Percentiles rank a stretch among this genome's conserved stretches.
These are phyloP conservation scores for Heloderma charlesbogerti DNA, from an alignment of 2,113 vertebrate genomes.

Conservation along the genomic window DNA sequence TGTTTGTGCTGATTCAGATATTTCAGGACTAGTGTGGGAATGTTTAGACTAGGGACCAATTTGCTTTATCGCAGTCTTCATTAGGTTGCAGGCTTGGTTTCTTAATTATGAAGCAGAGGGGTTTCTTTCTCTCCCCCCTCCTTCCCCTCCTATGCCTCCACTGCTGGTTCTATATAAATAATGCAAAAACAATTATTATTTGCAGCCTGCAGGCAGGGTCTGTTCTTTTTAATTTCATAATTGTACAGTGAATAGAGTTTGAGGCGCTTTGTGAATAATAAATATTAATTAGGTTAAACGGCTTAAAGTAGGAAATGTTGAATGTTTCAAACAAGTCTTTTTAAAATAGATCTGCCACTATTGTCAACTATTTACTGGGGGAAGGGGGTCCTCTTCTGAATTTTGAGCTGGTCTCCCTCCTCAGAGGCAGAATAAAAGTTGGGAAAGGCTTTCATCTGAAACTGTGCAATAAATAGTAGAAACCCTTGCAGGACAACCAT, in stretches of 20 bases:
- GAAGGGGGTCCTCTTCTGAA: not conserved
- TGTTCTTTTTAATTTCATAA: slow-evolving; percentile 17
- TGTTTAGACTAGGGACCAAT: slow-evolving; percentile 39
- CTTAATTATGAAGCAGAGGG: slow-evolving; percentile 23
- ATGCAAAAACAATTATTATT: slow-evolving; percentile 18
- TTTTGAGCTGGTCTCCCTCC: not conserved
- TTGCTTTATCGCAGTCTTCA: slow-evolving; percentile 33
- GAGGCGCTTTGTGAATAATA: not conserved
- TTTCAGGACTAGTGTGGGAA: slow-evolving; percentile 30
- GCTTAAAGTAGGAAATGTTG: not conserved
- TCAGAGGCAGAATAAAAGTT: not conserved
- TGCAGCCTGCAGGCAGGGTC: not conserved
- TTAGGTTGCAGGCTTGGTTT: slow-evolving; percentile 15
- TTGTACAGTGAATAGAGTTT: not conserved
- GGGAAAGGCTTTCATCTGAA: not conserved
- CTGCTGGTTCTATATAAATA: slow-evolving; percentile 12
- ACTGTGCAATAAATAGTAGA: not conserved
- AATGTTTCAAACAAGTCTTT: not conserved
- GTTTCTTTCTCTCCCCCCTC: not conserved
- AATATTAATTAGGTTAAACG: slow-evolving; percentile 16
- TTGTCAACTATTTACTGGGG: not conserved
- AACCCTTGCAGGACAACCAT: not conserved
- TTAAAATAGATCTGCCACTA: not conserved
- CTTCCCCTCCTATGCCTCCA: not conserved
- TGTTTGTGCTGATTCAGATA: slow-evolving; percentile 29